Conservation (phyloP, 2,888 invertebrate genomes). For the Pristionchus exspectatus region DNA sequence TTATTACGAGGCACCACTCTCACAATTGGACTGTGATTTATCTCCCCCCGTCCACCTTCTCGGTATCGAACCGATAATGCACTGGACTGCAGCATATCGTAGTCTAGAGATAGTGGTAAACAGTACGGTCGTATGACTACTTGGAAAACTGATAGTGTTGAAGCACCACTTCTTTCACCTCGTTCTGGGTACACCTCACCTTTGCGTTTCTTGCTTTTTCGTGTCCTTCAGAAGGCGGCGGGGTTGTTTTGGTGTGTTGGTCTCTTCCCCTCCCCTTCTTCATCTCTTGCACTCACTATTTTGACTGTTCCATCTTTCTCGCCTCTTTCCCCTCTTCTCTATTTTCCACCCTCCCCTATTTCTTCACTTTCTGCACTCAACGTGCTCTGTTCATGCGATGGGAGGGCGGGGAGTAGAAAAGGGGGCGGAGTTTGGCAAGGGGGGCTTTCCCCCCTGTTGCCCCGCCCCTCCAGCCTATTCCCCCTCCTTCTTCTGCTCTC, state of each 20-base stretch:
- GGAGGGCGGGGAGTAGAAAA: neutral
- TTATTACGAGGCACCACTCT: neutral
- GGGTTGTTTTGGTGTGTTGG: neutral
- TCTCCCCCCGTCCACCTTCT: neutral
- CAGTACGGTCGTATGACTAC: too few relatives aligned
- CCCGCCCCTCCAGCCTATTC: neutral
- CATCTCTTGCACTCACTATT: slow-evolving; percentile 36
- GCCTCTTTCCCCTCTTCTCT: neutral
- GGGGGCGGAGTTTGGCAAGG: neutral
- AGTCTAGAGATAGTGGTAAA: too few relatives aligned
- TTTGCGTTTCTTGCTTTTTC: neutral
- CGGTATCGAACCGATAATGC: neutral
- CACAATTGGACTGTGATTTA: neutral
- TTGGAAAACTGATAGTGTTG: too few relatives aligned
- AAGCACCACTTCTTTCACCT: neutral
- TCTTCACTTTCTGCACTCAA: slow-evolving; percentile 41
- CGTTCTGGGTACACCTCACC: slow-evolving; percentile 19
- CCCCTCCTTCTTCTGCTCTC: neutral
- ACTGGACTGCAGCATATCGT: neutral
- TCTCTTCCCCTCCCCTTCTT: neutral
- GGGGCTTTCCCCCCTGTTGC: neutral
- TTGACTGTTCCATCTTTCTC: slow-evolving; percentile 43
- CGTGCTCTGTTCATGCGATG: slow-evolving; percentile 42
- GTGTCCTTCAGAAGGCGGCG: neutral
- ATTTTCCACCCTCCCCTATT: neutral